A percentile compares a stretch with the other conserved stretches of the same genome.
These are phyloP conservation scores for Hoplodrina ambigua DNA, from an alignment of 2,888 invertebrate species.

Conservation along the genomic window DNA sequence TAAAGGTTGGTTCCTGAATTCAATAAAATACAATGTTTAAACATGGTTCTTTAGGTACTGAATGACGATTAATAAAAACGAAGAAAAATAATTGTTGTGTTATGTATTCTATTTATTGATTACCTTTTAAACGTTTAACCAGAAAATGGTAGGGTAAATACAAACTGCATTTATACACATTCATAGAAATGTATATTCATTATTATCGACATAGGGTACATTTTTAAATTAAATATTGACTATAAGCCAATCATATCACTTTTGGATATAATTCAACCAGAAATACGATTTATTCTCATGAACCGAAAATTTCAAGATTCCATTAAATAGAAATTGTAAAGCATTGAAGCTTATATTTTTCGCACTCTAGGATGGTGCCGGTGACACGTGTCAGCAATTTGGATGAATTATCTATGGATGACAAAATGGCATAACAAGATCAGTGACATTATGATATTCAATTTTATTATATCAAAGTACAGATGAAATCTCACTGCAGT, in stretches of 20 bases:
- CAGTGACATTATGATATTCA: too few relatives aligned
- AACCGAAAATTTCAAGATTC: conserved; percentile 57
- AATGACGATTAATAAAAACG: background rate
- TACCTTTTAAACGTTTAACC: conserved; percentile 7
- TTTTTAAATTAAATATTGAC: conserved; percentile 70
- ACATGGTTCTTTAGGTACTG: too few relatives aligned
- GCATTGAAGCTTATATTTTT: conserved; percentile 4
- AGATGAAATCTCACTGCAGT: too few relatives aligned
- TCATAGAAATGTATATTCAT: conserved; percentile 84
- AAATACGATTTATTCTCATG: conserved; percentile 17
- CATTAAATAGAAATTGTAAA: conserved; percentile 28
- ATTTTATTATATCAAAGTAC: too few relatives aligned
- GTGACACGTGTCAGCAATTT: too few relatives aligned
- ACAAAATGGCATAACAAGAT: too few relatives aligned
- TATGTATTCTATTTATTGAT: conserved; percentile 18
- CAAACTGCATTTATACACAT: conserved; percentile 66
- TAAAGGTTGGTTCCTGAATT: too few relatives aligned
- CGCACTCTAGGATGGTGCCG: too few relatives aligned
- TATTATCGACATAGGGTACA: conserved; percentile 80
- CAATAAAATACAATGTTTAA: too few relatives aligned
- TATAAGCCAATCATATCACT: conserved; percentile 67
- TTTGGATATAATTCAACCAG: conserved; percentile 49
- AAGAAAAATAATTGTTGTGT: conserved; percentile 8
- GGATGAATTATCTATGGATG: too few relatives aligned
- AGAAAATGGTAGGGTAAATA: conserved; percentile 22